phyloP scores from a whole-genome alignment of 2,888 invertebrate genomes.

The Fragum whitleyi region DNA sequence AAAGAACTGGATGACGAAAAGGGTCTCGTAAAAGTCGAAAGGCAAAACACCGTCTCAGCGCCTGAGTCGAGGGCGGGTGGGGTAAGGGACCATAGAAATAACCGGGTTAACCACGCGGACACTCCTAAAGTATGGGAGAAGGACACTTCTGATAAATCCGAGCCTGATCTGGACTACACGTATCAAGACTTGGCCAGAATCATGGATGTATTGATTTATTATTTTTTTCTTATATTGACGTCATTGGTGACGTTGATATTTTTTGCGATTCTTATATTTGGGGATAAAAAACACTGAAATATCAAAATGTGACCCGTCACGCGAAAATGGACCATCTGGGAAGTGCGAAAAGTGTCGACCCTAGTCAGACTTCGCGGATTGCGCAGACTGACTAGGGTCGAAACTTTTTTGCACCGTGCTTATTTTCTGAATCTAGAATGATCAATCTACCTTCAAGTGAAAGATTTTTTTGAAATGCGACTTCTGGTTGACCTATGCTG shows the following conservation, averaged over 20 bases:
- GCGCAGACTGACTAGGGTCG: no score
- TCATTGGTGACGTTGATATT: not conserved
- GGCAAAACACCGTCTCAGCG: not conserved
- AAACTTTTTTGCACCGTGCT: no score
- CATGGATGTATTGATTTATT: not conserved
- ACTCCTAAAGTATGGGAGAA: not conserved
- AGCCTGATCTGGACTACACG: not conserved
- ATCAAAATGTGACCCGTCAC: no score
- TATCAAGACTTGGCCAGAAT: constrained; percentile 11
- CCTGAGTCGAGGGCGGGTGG: not conserved
- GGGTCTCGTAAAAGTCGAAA: not conserved
- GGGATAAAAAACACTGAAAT: not conserved
- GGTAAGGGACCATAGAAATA: not conserved
- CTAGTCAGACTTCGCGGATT: no score
- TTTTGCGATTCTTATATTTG: not conserved
- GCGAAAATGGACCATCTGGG: no score
- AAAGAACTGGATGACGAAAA: not conserved
- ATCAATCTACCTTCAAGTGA: no score
- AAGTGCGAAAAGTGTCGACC: no score
- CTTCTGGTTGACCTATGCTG: no score
- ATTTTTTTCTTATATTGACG: constrained; percentile 1
- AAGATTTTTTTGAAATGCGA: no score
- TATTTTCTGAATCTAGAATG: no score
- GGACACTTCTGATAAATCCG: not conserved
- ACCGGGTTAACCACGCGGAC: not conserved